A percentile compares a stretch with the other conserved stretches of the same genome.
Evolutionary conservation across 1,140 invertebrate genomes (phyloP).

Genomic region (Eubasilissa regina): DNA sequence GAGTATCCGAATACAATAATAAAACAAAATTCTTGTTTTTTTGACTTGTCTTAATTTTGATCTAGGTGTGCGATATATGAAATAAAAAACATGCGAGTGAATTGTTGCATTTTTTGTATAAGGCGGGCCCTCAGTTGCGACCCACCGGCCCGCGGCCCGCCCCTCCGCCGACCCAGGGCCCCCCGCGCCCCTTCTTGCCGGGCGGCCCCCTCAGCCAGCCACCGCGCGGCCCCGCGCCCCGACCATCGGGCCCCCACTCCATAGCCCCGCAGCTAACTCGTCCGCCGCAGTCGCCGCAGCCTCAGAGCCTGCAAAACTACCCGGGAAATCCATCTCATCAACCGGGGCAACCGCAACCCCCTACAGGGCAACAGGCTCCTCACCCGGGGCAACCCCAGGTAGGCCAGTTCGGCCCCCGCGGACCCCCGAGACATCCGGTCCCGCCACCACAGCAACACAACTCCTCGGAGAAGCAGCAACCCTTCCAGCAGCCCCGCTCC

Average conservation of each 20-base stretch:
- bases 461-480: conserved; percentile 52
- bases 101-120: not conserved
- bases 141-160: conserved; percentile 44
- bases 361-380: conserved; percentile 58
- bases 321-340: conserved; percentile 65
- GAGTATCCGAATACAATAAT: too few relatives aligned
- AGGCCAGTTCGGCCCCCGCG: conserved; percentile 47
- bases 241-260: conserved; percentile 64
- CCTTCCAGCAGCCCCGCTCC: conserved; percentile 47
- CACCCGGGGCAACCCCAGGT: conserved; percentile 50
- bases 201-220: conserved; percentile 55
- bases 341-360: conserved; percentile 58
- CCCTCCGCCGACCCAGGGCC: conserved; percentile 50
- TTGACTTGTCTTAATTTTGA: too few relatives aligned
- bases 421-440: conserved; percentile 38
- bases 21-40: too few relatives aligned
- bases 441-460: conserved; percentile 50
- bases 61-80: too few relatives aligned
- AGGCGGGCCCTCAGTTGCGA: conserved; percentile 60
- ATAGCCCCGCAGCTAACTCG: conserved; percentile 65
- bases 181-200: conserved; percentile 57
- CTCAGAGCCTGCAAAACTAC: conserved; percentile 63
- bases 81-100: not conserved
- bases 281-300: conserved; percentile 64
- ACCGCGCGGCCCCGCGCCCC: conserved; percentile 58